phyloP scores from a whole-genome alignment of 2,113 vertebrate genomes.

The Ammodytes dubius region DNA sequence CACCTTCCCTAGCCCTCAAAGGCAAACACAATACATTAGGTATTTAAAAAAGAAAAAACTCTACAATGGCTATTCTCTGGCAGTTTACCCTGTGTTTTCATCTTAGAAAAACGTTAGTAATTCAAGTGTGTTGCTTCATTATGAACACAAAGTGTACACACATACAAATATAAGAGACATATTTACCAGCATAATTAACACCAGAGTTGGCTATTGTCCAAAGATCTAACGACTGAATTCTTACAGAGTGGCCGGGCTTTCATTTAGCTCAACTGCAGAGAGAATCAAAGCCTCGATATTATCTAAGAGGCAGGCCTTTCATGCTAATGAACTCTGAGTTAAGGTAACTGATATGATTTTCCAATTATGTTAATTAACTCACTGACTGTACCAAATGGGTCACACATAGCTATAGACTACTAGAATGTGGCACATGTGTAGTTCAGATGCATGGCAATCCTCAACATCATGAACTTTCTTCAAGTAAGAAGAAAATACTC shows the following conservation, averaged over 20 bases:
- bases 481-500: background rate
- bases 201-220: background rate
- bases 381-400: too few species aligned
- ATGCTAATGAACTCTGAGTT: too few species aligned
- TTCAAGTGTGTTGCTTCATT: background rate
- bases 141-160: slow-evolving; percentile 7
- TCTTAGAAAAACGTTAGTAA: background rate
- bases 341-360: background rate
- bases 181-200: slow-evolving; percentile 10
- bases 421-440: background rate
- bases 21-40: background rate
- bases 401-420: background rate
- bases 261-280: background rate
- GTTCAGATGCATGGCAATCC: too few species aligned
- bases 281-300: background rate
- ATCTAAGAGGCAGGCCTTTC: background rate
- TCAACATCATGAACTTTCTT: background rate
- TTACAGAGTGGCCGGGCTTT: background rate
- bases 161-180: slow-evolving; percentile 11
- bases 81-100: background rate
- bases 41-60: background rate
- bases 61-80: background rate
- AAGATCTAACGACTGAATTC: background rate
- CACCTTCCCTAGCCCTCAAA: slow-evolving; percentile 4
- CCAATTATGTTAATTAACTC: background rate